Conservation (phyloP, 1,140 invertebrate species). For the Diorhabda carinulata region DNA sequence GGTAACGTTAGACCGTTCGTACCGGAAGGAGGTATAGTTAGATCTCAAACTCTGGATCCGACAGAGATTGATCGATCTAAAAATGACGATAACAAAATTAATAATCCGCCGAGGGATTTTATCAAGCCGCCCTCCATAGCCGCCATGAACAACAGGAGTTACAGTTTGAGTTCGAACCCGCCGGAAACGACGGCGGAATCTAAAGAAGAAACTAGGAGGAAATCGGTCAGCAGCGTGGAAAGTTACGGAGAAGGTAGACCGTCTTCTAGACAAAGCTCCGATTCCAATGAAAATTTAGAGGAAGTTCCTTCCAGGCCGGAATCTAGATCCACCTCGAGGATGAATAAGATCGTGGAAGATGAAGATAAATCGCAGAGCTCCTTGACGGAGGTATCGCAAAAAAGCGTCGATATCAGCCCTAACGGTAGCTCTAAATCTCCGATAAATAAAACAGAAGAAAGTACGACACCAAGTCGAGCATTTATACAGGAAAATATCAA, state of each 20-base stretch:
- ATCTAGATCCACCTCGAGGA: constrained; percentile 33
- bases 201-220: constrained; percentile 22
- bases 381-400: constrained; percentile 20
- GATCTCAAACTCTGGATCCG: constrained; percentile 40
- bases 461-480: background rate
- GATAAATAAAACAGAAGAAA: background rate
- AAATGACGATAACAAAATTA: constrained; percentile 14
- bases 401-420: constrained; percentile 17
- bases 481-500: no score
- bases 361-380: constrained; percentile 24
- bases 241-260: constrained; percentile 28
- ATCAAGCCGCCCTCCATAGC: constrained; percentile 30
- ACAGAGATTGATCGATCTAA: constrained; percentile 27
- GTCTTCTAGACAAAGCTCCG: constrained; percentile 12
- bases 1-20: constrained; percentile 24
- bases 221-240: constrained; percentile 26
- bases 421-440: background rate
- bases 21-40: constrained; percentile 23
- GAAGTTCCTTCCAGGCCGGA: constrained; percentile 31
- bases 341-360: constrained; percentile 37
- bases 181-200: constrained; percentile 18
- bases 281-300: constrained; percentile 32
- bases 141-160: constrained; percentile 28
- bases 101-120: constrained; percentile 22
- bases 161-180: constrained; percentile 24